Percentiles rank a stretch among this genome's conserved stretches.
Conservation (phyloP, 2,888 invertebrate genomes). For the Phrixothrix hirtus region DNA sequence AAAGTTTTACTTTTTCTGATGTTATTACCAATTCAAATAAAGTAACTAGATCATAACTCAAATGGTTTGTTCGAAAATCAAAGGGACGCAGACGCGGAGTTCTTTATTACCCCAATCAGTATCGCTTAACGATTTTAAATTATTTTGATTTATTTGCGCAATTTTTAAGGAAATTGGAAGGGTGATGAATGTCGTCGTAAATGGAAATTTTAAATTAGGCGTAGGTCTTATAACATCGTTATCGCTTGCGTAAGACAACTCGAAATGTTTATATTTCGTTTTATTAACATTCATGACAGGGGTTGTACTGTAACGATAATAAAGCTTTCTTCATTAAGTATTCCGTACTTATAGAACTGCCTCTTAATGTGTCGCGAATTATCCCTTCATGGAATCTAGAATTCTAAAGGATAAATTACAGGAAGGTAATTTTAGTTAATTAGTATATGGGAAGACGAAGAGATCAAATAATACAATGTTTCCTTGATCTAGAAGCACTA, state of each 20-base stretch:
- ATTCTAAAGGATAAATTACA: no score
- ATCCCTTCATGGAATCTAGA: no score
- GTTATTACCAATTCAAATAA: conserved; percentile 38
- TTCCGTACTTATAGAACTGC: not conserved
- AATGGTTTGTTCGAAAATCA: conserved; percentile 22
- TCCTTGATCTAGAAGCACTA: conserved; percentile 2
- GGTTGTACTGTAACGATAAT: not conserved
- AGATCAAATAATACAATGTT: conserved; percentile 4
- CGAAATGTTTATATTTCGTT: not conserved
- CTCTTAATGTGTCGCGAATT: not conserved
- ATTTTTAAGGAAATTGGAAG: conserved; percentile 23
- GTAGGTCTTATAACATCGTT: not conserved
- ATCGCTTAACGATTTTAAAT: conserved; percentile 31
- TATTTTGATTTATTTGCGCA: conserved; percentile 27
- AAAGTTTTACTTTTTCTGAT: conserved; percentile 30
- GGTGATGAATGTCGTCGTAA: not conserved
- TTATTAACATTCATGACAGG: not conserved
- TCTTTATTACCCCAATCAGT: conserved; percentile 30
- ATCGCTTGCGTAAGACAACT: not conserved
- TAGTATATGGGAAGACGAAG: not conserved
- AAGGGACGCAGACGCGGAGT: conserved; percentile 23
- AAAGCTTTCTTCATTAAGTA: no score
- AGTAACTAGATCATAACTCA: conserved; percentile 34
- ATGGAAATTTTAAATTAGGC: conserved; percentile 1
- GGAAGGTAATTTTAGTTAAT: conserved; percentile 10